These are phyloP conservation scores for Drosophila bunnanda DNA, from an alignment of 2,888 invertebrate genomes.

Conservation along the genomic window DNA sequence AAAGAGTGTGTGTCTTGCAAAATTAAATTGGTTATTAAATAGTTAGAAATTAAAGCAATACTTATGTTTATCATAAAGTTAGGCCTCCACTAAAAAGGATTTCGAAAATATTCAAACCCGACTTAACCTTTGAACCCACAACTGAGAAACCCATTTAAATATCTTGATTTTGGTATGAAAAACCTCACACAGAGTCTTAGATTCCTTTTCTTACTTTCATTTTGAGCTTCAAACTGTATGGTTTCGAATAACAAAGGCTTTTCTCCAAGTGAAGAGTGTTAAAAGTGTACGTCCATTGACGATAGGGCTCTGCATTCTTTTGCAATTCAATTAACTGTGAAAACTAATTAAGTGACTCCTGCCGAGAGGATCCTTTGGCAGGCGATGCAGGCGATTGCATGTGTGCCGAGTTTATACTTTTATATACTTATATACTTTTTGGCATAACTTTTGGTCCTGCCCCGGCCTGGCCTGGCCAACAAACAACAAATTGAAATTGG, in stretches of 20 bases:
- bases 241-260: neutral
- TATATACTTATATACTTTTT: slow-evolving; percentile 73
- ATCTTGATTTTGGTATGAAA: neutral
- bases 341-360: slow-evolving; percentile 78
- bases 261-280: neutral
- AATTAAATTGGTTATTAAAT: neutral
- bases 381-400: slow-evolving; percentile 17
- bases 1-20: neutral
- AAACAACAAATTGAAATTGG: slow-evolving; percentile 67
- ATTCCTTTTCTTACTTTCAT: neutral
- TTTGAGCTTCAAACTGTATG: neutral
- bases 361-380: slow-evolving; percentile 35
- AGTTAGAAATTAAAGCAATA: neutral
- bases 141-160: no score
- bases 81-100: no score
- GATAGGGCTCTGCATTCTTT: slow-evolving; percentile 49
- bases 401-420: slow-evolving; percentile 17
- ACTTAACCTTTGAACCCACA: neutral
- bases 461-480: slow-evolving; percentile 12
- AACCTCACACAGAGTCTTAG: neutral
- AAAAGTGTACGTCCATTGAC: neutral
- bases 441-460: slow-evolving; percentile 74
- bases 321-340: slow-evolving; percentile 81
- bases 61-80: neutral
- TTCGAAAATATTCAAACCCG: neutral